Evolutionary conservation across 2,797 vertebrate species (phyloP), one percentile per base, ranked within the genome.

Genomic region (Pteropus rufus): DNA sequence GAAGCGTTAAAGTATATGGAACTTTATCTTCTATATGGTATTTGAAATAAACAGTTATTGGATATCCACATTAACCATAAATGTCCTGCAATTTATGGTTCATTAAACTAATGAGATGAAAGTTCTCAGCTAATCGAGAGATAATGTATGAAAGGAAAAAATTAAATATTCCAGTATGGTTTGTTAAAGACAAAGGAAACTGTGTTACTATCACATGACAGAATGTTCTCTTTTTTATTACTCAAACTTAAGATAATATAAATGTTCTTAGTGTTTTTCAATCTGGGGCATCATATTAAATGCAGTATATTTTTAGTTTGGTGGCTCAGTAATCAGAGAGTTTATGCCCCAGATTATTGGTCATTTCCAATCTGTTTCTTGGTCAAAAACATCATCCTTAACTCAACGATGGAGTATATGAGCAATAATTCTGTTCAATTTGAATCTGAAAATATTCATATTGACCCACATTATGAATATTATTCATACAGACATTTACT

Each of bases 101-200:
- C 64, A 89, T 64, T 86, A 83, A 94, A 88, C 31, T 67, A 94
- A 0, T 76, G 77, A 96, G 75, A 70, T 72, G 82, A 81, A 60
- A 83, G 14, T 56, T 87, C 62, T 92, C 62, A 52, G 60, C 83
- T 91, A 77, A 81, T 11, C 89, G 58, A 94, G 44, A 95, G 75
- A 86, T 16, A 86, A 93, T 70, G 10, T 36, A 82, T 46, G 29
- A 58, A 85, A 91, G 87, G 62, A 81, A 84, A 86, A 85, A 64
- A 46, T 52, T 31, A 70, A 89, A 64, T 21, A 95, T 34, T 87
- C 5, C 21, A 77, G 15, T 58, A 65, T 60, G 49, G 44, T 44
- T 26, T 92, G 85, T 79, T 58, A 87, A 85, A 88, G 24, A 91
- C 44, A 94, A 90, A 92, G 58, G 5, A 93, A 90, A 73, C 58